A percentile compares a stretch with the other conserved stretches of the same genome.
These are phyloP conservation scores for Vanessa tameamea DNA, from an alignment of 1,140 invertebrate genomes.

Conservation along the genomic window DNA sequence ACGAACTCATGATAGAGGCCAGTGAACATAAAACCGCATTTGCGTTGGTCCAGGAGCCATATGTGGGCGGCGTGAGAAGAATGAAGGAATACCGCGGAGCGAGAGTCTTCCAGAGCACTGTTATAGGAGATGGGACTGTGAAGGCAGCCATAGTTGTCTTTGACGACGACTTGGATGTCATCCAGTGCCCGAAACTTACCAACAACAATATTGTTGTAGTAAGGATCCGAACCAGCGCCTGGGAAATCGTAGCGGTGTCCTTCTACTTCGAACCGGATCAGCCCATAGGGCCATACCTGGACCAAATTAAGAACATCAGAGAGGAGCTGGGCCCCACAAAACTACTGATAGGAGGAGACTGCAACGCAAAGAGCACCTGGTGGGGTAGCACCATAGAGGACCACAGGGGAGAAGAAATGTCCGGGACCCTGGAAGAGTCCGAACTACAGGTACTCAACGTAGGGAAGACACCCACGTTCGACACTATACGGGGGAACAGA, in stretches of 20 bases:
- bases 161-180: conserved; percentile 11
- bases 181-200: conserved; percentile 17
- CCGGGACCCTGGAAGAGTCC: conserved; percentile 20
- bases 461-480: conserved; percentile 40
- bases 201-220: conserved; percentile 27
- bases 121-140: neutral
- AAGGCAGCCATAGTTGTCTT: conserved; percentile 30
- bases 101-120: neutral
- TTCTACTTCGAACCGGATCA: conserved; percentile 19
- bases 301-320: neutral
- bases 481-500: conserved; percentile 29
- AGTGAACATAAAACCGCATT: neutral
- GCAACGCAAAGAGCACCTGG: conserved; percentile 40
- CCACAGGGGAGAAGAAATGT: conserved; percentile 28
- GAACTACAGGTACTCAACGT: conserved; percentile 38
- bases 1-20: conserved; percentile 26
- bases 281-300: conserved; percentile 8
- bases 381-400: conserved; percentile 35
- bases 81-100: too few species aligned
- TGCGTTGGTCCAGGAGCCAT: conserved; percentile 31
- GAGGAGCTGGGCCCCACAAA: neutral
- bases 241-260: conserved; percentile 14
- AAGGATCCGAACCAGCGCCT: conserved; percentile 3
- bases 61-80: conserved; percentile 12
- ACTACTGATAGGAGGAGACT: conserved; percentile 31